Percentiles rank a stretch among this genome's conserved stretches.
These are phyloP conservation scores for Meteorus cinctellus DNA, from an alignment of 2,888 invertebrate species.

Conservation along the genomic window DNA sequence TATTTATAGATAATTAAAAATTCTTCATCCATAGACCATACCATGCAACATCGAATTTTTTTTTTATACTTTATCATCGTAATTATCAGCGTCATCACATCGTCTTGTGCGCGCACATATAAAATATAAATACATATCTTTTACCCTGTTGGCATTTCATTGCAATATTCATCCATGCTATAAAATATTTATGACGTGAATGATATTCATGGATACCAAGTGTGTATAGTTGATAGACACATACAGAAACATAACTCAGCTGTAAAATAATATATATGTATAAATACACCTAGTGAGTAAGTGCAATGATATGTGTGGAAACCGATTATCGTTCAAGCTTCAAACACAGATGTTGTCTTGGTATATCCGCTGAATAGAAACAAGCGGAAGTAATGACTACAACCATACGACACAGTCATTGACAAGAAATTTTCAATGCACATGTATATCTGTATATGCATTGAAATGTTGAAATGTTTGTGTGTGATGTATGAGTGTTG, in stretches of 20 bases:
- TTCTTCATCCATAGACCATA: not conserved
- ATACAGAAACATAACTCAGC: constrained; percentile 30
- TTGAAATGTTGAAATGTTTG: constrained; percentile 42
- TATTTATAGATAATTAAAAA: not conserved
- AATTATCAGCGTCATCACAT: not conserved
- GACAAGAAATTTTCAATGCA: constrained; percentile 30
- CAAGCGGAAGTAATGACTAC: constrained; percentile 58
- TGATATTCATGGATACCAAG: constrained; percentile 42
- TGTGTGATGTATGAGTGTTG: constrained; percentile 30
- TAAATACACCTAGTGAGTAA: not conserved
- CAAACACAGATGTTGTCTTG: constrained; percentile 49
- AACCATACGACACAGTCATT: constrained; percentile 27
- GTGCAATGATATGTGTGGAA: constrained; percentile 43
- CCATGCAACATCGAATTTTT: not conserved
- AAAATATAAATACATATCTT: not conserved
- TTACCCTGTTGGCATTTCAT: not conserved
- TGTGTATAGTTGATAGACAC: no score
- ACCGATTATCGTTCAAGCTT: constrained; percentile 57
- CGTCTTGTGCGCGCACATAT: not conserved
- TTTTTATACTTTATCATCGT: not conserved
- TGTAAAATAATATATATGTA: constrained; percentile 16
- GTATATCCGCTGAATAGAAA: constrained; percentile 43
- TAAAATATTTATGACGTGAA: constrained; percentile 27
- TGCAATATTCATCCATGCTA: constrained; percentile 1
- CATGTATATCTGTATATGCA: not conserved